Evolutionary conservation across 2,797 vertebrate species (phyloP).

Genomic region (Micromesistius poutassou): DNA sequence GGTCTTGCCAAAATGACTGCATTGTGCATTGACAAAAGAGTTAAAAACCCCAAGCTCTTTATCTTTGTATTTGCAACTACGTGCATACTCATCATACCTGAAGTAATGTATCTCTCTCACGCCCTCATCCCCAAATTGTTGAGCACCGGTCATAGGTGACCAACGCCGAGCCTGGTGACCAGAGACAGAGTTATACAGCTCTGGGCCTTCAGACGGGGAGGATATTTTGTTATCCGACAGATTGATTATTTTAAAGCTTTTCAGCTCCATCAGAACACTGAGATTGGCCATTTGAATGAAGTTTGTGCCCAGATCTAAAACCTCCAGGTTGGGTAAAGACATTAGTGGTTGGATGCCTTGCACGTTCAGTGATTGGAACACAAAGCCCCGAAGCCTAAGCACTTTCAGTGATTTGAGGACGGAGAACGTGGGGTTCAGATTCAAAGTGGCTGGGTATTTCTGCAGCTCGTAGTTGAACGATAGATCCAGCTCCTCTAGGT

Average conservation of each 20-base stretch:
- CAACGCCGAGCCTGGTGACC: constrained; percentile 26
- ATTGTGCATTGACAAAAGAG: constrained; percentile 70
- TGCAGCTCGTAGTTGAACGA: constrained; percentile 92
- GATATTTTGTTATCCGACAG: constrained; percentile 95
- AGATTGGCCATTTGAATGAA: constrained; percentile 90
- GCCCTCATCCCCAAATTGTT: constrained; percentile 59
- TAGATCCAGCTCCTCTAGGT: constrained; percentile 82
- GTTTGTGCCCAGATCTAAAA: constrained; percentile 91
- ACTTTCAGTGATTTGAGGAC: constrained; percentile 75
- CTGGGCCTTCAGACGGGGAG: constrained; percentile 72
- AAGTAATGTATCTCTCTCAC: constrained; percentile 87
- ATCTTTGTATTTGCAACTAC: constrained; percentile 86
- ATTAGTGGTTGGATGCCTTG: constrained; percentile 71
- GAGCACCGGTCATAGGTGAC: constrained; percentile 64
- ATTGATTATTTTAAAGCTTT: constrained; percentile 79
- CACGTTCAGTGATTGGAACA: constrained; percentile 82
- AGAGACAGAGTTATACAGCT: constrained; percentile 28
- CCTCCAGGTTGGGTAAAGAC: constrained; percentile 74
- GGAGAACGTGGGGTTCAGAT: constrained; percentile 75
- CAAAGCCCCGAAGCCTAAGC: constrained; percentile 81
- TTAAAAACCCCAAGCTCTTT: constrained; percentile 74
- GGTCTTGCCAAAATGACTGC: constrained; percentile 79
- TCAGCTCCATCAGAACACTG: constrained; percentile 75
- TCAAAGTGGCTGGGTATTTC: constrained; percentile 76
- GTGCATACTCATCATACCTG: constrained; percentile 83